Conservation (phyloP, 2,113 vertebrate genomes). For the Anoura caudifer region DNA sequence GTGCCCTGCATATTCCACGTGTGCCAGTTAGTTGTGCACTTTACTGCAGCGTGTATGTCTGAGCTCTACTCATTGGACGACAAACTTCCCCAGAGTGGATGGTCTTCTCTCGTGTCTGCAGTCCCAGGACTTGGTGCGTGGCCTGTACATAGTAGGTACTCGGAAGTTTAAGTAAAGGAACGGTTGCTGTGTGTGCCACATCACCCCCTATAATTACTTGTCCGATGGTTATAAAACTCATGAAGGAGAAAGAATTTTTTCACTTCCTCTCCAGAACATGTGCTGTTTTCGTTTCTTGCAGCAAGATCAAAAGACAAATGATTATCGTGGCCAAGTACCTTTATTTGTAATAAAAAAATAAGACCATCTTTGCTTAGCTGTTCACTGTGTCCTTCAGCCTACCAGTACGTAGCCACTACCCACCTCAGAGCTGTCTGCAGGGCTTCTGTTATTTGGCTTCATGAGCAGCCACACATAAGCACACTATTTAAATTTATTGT, state of each 20-base stretch:
- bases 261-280: background rate
- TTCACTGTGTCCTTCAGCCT: slow-evolving; percentile 24
- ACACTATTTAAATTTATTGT: slow-evolving; percentile 43
- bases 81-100: background rate
- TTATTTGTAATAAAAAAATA: slow-evolving; percentile 46
- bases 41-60: background rate
- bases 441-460: slow-evolving; percentile 20
- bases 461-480: background rate
- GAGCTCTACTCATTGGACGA: background rate
- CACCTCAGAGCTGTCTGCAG: background rate
- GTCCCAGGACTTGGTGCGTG: background rate
- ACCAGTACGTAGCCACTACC: background rate
- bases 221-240: background rate
- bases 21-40: background rate
- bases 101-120: background rate
- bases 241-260: slow-evolving; percentile 13
- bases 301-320: slow-evolving; percentile 38
- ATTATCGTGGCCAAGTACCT: slow-evolving; percentile 3
- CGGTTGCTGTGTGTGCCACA: background rate
- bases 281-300: slow-evolving; percentile 42
- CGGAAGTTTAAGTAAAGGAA: background rate
- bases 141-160: background rate
- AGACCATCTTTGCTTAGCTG: slow-evolving; percentile 1
- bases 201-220: background rate
- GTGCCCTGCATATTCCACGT: background rate